Conservation (phyloP, 2,888 invertebrate genomes). For the Chelonus formosanus region DNA sequence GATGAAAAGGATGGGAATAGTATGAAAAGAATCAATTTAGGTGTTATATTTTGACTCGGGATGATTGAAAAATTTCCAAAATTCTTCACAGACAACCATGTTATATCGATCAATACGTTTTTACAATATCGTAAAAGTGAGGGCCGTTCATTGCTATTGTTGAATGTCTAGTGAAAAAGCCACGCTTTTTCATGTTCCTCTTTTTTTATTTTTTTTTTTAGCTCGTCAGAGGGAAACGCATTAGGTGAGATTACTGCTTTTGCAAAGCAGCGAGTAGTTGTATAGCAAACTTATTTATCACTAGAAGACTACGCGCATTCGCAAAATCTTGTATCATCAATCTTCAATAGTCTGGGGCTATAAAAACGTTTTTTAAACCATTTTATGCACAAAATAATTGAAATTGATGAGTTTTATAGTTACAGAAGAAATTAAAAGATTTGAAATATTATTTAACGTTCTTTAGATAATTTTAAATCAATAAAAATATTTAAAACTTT, state of each 20-base stretch:
- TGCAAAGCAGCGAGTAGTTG: neutral
- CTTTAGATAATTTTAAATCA: too few relatives aligned
- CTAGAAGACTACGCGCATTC: slow-evolving; percentile 7
- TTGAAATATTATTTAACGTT: neutral
- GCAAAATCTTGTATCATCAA: slow-evolving; percentile 29
- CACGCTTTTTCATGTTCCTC: slow-evolving; percentile 21
- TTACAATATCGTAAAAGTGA: slow-evolving; percentile 18
- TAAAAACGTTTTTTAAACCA: slow-evolving; percentile 27
- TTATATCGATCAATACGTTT: neutral
- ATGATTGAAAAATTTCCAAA: too few relatives aligned
- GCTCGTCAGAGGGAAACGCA: slow-evolving; percentile 20
- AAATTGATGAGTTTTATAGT: slow-evolving; percentile 19
- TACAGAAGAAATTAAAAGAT: slow-evolving; percentile 7
- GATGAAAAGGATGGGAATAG: too few relatives aligned
- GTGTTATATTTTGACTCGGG: too few relatives aligned
- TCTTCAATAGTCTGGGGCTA: slow-evolving; percentile 23
- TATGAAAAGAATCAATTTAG: too few relatives aligned
- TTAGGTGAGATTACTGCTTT: slow-evolving; percentile 24
- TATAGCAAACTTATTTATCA: slow-evolving; percentile 13
- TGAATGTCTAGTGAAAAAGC: slow-evolving; percentile 31
- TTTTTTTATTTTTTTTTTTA: slow-evolving; percentile 9
- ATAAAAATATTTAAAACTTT: too few relatives aligned
- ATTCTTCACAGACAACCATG: too few relatives aligned
- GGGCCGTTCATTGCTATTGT: slow-evolving; percentile 3
- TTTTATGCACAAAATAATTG: slow-evolving; percentile 14